A percentile compares a stretch with the other conserved stretches of the same genome.
Conservation (phyloP, 2,113 vertebrate species). For the Thryonomys swinderianus region DNA sequence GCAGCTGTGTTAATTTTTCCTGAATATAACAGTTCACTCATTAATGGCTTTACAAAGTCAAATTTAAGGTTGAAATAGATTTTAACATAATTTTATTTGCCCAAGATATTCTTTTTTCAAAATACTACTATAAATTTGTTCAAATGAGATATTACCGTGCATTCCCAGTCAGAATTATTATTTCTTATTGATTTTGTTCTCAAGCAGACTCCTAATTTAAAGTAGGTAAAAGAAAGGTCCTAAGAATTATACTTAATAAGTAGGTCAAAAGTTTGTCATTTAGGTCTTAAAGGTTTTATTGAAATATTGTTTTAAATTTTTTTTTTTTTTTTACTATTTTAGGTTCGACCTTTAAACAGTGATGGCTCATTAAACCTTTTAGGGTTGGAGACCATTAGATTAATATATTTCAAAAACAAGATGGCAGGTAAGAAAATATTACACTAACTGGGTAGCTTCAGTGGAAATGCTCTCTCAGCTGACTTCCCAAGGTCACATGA, state of each 20-base stretch:
- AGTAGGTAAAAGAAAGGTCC: background rate
- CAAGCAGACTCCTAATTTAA: background rate
- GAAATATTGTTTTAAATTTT: conserved; percentile 46
- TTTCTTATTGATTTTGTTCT: conserved; percentile 30
- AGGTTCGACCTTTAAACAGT: conserved; percentile 97
- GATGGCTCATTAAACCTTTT: conserved; percentile 98
- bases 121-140: conserved; percentile 27
- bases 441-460: background rate
- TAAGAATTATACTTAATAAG: conserved; percentile 21
- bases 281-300: conserved; percentile 55
- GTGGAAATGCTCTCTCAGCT: background rate
- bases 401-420: conserved; percentile 99
- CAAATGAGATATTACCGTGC: conserved; percentile 22
- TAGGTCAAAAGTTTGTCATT: conserved; percentile 1
- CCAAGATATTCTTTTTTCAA: conserved; percentile 49
- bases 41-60: conserved; percentile 32
- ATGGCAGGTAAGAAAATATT: conserved; percentile 92
- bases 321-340: conserved; percentile 74
- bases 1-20: background rate
- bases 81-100: background rate
- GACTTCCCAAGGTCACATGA: background rate
- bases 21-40: conserved; percentile 10
- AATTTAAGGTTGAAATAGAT: conserved; percentile 49
- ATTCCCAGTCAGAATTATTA: conserved; percentile 34
- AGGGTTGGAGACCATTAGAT: conserved; percentile 95